phyloP scores from a whole-genome alignment of 2,113 vertebrate species.

The Clarias batrachus region DNA sequence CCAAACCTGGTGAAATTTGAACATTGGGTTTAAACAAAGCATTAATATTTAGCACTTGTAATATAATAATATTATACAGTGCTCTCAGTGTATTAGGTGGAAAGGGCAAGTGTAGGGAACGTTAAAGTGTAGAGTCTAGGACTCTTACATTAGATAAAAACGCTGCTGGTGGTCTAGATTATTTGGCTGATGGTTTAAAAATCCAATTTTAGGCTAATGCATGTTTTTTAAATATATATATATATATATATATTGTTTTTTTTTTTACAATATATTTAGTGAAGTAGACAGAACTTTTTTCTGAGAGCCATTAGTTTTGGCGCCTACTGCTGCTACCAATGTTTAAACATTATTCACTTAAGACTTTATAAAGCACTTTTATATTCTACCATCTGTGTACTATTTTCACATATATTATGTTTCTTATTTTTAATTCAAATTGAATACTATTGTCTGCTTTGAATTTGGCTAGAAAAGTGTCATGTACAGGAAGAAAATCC shows the following conservation, averaged over 20 bases:
- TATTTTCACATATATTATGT: background rate
- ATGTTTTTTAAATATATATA: too few relatives aligned
- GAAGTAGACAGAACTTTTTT: background rate
- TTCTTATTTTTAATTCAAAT: background rate
- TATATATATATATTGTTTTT: too few relatives aligned
- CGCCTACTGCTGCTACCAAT: background rate
- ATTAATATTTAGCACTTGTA: background rate
- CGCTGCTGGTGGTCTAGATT: background rate
- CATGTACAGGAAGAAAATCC: background rate
- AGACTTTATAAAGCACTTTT: background rate
- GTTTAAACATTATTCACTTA: background rate
- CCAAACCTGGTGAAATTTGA: conserved; percentile 75
- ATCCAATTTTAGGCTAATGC: too few relatives aligned
- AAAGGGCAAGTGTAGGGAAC: background rate
- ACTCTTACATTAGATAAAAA: background rate
- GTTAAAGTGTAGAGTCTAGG: background rate
- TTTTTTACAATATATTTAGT: background rate
- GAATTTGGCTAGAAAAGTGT: background rate
- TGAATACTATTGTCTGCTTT: background rate
- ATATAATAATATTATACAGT: background rate
- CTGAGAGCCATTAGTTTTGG: background rate
- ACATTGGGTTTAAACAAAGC: background rate
- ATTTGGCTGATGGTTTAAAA: background rate
- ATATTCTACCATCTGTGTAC: background rate
- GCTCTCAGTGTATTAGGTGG: background rate